Conservation (phyloP, 1,140 invertebrate species). For the Ostrea edulis region DNA sequence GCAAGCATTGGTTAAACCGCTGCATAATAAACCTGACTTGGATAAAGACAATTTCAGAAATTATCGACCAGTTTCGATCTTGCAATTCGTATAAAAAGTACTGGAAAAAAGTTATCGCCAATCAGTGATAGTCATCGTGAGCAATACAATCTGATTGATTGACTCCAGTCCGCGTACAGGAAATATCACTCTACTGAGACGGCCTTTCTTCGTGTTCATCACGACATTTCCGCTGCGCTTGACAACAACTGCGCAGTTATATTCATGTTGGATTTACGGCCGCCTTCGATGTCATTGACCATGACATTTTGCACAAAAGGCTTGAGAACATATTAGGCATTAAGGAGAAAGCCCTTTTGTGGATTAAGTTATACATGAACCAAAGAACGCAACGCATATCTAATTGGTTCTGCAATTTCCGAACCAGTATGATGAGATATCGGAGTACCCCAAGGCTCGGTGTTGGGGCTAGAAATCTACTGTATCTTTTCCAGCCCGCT, state of each 20-base stretch:
- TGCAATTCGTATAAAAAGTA: conserved; percentile 53
- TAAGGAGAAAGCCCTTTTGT: too few species aligned
- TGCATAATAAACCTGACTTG: conserved; percentile 54
- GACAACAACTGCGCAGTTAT: conserved; percentile 28
- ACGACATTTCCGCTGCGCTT: conserved; percentile 34
- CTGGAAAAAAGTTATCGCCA: conserved; percentile 43
- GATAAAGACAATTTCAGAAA: conserved; percentile 54
- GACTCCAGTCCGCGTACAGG: neutral
- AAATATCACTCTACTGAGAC: neutral
- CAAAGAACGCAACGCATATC: neutral
- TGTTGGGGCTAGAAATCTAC: conserved; percentile 8
- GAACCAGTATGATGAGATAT: neutral
- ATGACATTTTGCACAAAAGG: too few species aligned
- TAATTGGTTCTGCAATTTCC: neutral
- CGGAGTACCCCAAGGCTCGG: conserved; percentile 34
- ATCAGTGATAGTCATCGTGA: neutral
- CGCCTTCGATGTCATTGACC: too few species aligned
- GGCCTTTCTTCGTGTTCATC: conserved; percentile 26
- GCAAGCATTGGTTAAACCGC: conserved; percentile 43
- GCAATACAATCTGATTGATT: neutral
- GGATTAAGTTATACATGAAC: neutral
- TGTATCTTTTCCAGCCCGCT: conserved; percentile 30
- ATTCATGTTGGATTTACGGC: too few species aligned
- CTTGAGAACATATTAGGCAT: too few species aligned
- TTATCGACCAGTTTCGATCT: conserved; percentile 55